Evolutionary conservation across 2,113 vertebrate species (phyloP), one percentile per base, ranked within the genome.

Genomic region (Crocuta crocuta): DNA sequence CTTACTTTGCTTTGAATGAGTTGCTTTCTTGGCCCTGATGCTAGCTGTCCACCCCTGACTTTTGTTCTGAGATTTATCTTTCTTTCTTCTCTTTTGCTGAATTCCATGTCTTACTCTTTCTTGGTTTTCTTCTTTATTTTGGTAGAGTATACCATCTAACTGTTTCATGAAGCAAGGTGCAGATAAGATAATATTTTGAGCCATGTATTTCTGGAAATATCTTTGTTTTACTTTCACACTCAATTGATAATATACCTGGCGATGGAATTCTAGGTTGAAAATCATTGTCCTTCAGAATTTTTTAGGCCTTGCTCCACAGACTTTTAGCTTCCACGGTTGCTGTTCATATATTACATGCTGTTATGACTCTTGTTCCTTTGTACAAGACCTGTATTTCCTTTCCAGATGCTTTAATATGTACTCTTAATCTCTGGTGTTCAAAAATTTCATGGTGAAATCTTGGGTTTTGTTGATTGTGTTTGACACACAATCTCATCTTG

Each of bases 191-290:
- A 80, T 58, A 50, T 66, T 86, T 66, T 74, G 50, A 70, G 65
- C 65, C 4, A 66, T 94, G 26, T 13, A 33, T 91, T n/a, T 71
- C 82, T 82, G 53, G 39, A 96, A 81, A 82, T 76, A 86, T n/a
- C 35, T 70, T 89, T 73, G 80, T 81, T 90, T 48, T 80, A 53
- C 58, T 91, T 90, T 78, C 15, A 26, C 21, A 31, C 7, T 90
- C 31, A 66, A 39, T 2, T 70, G 43, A 26, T 45, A 83, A 23
- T 24, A 70, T 50, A 5, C 33, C 68, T 89, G 33, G 55, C 35
- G 31, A 68, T 16, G 78, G 50, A 91, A 26, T 95, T 95, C 71
- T 85, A 81, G 79, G 35, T 45, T 73, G 55, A 71, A 86, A 97
- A 81, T 66, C 1, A 7, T 24, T 93, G 66, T 92, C 45, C 83